A percentile compares a stretch with the other conserved stretches of the same genome.
phyloP scores from a whole-genome alignment of 2,113 vertebrate genomes.

The Anoplopoma fimbria region DNA sequence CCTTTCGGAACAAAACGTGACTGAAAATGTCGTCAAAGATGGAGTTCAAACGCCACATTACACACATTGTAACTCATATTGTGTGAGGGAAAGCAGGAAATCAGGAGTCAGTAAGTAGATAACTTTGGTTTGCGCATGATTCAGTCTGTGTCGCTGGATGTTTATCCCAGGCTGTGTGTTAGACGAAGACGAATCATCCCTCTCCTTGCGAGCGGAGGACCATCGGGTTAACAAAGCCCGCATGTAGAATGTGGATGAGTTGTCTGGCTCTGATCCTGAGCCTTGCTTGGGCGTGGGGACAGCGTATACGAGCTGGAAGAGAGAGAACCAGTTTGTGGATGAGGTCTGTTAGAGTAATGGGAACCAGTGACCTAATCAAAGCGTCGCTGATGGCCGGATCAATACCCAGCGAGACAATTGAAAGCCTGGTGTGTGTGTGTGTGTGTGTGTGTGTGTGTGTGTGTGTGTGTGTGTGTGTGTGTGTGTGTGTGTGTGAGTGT shows the following conservation, averaged over 20 bases:
- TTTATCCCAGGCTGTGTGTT: neutral
- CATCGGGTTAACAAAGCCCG: neutral
- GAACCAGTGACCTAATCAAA: slow-evolving; percentile 49
- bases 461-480: too few species aligned
- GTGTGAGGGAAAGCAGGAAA: neutral
- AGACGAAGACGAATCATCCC: slow-evolving; percentile 13
- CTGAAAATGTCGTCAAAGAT: neutral
- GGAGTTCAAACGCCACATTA: neutral
- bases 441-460: too few species aligned
- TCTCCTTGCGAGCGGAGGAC: too few species aligned
- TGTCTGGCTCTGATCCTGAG: slow-evolving; percentile 22
- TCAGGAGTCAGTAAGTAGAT: neutral
- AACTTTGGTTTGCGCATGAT: neutral
- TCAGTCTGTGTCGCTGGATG: neutral
- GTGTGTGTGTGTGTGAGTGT: too few species aligned
- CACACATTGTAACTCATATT: neutral
- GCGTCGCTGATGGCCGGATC: slow-evolving; percentile 23
- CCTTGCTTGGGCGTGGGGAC: slow-evolving; percentile 13
- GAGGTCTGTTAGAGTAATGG: slow-evolving; percentile 26
- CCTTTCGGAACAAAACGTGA: neutral
- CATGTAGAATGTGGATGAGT: slow-evolving; percentile 3
- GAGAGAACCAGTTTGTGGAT: slow-evolving; percentile 19
- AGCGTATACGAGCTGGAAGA: neutral
- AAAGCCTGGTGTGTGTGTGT: slow-evolving; percentile 11
- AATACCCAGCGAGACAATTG: slow-evolving; percentile 24